Conservation (phyloP, 2,113 vertebrate genomes). For the Serinus canaria region DNA sequence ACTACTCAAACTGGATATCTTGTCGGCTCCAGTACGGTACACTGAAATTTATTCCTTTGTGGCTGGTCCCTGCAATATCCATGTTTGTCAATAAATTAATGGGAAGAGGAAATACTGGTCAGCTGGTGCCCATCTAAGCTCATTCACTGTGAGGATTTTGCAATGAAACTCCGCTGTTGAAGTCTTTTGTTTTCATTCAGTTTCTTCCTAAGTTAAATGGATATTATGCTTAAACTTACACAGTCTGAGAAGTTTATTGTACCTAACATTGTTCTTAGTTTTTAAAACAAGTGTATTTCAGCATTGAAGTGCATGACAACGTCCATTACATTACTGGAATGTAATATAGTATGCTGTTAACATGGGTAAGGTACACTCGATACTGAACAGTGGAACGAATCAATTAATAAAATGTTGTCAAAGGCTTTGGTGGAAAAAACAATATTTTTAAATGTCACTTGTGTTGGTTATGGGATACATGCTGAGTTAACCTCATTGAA, state of each 20-base stretch:
- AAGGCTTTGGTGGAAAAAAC: neutral
- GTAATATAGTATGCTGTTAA: neutral
- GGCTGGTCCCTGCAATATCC: neutral
- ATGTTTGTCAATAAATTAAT: neutral
- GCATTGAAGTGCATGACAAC: neutral
- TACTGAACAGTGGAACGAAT: neutral
- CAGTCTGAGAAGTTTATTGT: neutral
- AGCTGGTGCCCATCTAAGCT: neutral
- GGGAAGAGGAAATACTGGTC: neutral
- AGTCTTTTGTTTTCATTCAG: neutral
- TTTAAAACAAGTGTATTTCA: neutral
- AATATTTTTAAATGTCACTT: conserved; percentile 58
- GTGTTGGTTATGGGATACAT: conserved; percentile 65
- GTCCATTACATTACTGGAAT: neutral
- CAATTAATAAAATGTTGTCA: neutral
- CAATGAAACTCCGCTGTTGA: neutral
- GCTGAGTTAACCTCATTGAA: conserved; percentile 88
- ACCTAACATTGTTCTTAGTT: neutral
- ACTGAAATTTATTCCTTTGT: neutral
- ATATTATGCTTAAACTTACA: neutral
- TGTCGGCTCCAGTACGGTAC: neutral
- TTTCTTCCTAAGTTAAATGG: neutral
- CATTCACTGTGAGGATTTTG: neutral
- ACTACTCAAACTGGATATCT: neutral
- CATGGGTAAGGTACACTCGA: neutral